phyloP scores from a whole-genome alignment of 2,888 invertebrate species.

The Opisthograptis luteolata region DNA sequence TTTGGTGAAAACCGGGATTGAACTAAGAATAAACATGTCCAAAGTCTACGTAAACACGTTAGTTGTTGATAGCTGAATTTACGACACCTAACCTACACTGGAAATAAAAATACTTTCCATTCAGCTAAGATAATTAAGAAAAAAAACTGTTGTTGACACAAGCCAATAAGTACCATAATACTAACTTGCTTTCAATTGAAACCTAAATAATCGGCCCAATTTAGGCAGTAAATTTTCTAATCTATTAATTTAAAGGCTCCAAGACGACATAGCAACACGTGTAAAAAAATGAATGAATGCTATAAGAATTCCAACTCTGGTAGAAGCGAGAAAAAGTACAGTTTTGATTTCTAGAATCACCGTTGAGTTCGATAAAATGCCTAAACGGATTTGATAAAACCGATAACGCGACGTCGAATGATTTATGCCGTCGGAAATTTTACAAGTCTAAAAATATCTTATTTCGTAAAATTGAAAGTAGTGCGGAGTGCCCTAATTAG shows the following conservation, averaged over 20 bases:
- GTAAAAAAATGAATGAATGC: too few species aligned
- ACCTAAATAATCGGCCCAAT: too few species aligned
- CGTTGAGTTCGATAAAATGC: constrained; percentile 21
- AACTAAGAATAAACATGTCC: constrained; percentile 20
- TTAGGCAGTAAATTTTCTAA: constrained; percentile 3
- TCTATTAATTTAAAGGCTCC: constrained; percentile 9
- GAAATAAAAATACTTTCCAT: constrained; percentile 6
- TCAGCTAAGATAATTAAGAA: not conserved
- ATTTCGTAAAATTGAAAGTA: too few species aligned
- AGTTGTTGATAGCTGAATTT: constrained; percentile 16
- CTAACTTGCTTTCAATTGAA: not conserved
- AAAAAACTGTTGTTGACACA: too few species aligned
- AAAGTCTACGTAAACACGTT: constrained; percentile 26
- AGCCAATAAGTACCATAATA: too few species aligned
- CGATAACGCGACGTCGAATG: constrained; percentile 27
- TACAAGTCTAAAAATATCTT: too few species aligned
- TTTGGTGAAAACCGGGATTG: constrained; percentile 31
- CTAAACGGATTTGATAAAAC: constrained; percentile 37
- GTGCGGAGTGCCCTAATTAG: too few species aligned
- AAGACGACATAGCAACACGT: constrained; percentile 14
- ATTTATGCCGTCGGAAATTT: constrained; percentile 30
- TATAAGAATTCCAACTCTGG: too few species aligned
- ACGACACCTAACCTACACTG: constrained; percentile 9
- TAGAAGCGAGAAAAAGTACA: too few species aligned
- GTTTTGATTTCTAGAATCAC: constrained; percentile 46